Conservation (phyloP, 2,113 vertebrate species). For the Sinosuthora webbiana region DNA sequence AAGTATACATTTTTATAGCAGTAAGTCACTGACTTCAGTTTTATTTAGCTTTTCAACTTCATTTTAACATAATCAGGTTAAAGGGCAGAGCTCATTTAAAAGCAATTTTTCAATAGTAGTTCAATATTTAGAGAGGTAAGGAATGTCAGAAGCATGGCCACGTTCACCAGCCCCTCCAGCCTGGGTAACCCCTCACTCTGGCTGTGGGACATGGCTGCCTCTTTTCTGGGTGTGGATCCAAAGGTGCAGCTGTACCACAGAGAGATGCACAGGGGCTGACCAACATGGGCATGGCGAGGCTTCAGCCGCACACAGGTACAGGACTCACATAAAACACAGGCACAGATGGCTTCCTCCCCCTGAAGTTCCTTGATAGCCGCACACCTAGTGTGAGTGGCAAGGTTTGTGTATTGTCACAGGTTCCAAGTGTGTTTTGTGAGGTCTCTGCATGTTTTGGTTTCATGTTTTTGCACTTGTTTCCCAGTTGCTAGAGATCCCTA, state of each 20-base stretch:
- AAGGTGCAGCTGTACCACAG: accelerated
- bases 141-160: accelerated
- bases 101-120: accelerated
- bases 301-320: not conserved
- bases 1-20: not conserved
- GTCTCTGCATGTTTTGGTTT: not conserved
- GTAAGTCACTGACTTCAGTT: not conserved
- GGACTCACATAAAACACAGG: not conserved
- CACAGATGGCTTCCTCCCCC: accelerated
- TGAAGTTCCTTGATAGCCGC: not conserved
- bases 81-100: not conserved
- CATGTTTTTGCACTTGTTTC: not conserved
- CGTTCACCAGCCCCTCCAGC: not conserved
- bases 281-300: accelerated
- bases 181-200: accelerated
- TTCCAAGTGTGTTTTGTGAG: not conserved
- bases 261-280: not conserved
- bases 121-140: not conserved
- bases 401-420: not conserved
- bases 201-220: accelerated
- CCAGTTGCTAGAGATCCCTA: not conserved
- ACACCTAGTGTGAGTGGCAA: accelerated
- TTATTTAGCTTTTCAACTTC: not conserved
- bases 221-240: accelerated
- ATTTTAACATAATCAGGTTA: not conserved